These are phyloP conservation scores for Diaprepes abbreviatus DNA, from an alignment of 2,888 invertebrate genomes.

Conservation along the genomic window DNA sequence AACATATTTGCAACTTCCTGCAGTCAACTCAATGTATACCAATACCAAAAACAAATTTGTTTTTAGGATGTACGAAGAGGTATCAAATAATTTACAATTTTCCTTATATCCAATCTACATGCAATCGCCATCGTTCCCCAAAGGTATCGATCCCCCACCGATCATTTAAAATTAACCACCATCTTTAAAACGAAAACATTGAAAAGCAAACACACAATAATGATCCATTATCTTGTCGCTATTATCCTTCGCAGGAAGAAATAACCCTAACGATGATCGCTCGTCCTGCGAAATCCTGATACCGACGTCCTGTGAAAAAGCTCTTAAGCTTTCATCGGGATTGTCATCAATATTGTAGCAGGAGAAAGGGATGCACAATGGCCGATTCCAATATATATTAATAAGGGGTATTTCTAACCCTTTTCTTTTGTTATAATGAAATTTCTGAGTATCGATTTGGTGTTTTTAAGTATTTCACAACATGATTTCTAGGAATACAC, in stretches of 20 bases:
- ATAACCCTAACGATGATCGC: slow-evolving; percentile 50
- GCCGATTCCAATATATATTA: slow-evolving; percentile 49
- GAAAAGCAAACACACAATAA: slow-evolving; percentile 51
- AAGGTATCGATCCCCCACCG: slow-evolving; percentile 34
- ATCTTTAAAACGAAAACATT: slow-evolving; percentile 49
- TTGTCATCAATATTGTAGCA: slow-evolving; percentile 51
- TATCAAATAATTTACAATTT: too few relatives aligned
- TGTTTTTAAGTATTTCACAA: too few relatives aligned
- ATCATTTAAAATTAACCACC: slow-evolving; percentile 48
- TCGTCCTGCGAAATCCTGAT: slow-evolving; percentile 49
- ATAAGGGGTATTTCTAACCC: slow-evolving; percentile 45
- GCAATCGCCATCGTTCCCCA: background rate
- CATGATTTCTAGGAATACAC: too few relatives aligned
- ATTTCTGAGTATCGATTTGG: slow-evolving; percentile 5
- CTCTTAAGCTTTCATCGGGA: slow-evolving; percentile 50
- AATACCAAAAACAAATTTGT: too few relatives aligned
- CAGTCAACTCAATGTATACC: too few relatives aligned
- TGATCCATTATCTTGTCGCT: slow-evolving; percentile 50
- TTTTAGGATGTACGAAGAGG: too few relatives aligned
- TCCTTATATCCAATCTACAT: background rate
- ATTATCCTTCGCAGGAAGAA: slow-evolving; percentile 48
- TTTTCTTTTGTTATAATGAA: slow-evolving; percentile 39
- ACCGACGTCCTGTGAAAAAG: slow-evolving; percentile 51
- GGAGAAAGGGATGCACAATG: slow-evolving; percentile 48
- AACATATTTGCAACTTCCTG: too few relatives aligned